Percentiles rank a stretch among this genome's conserved stretches.
These are phyloP conservation scores for Rotaria magnacalcarata DNA, from an alignment of 2,888 invertebrate genomes.

Conservation along the genomic window DNA sequence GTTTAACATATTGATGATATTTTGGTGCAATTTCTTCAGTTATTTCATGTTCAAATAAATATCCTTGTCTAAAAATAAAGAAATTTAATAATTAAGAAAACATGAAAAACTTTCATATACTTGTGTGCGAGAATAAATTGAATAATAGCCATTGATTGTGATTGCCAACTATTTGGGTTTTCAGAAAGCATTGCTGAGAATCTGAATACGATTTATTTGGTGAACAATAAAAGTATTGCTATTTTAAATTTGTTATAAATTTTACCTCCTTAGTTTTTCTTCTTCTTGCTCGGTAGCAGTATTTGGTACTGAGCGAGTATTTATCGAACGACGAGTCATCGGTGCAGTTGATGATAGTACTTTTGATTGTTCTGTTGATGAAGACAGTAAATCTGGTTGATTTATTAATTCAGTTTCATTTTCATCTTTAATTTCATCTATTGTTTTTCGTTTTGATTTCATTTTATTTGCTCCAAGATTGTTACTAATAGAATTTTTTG, in stretches of 20 bases:
- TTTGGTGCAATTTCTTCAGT: slow-evolving; percentile 21
- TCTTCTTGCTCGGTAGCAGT: background rate
- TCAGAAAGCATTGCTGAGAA: background rate
- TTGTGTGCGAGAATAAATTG: background rate
- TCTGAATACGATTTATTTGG: background rate
- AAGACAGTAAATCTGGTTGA: background rate
- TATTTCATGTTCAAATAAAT: slow-evolving; percentile 19
- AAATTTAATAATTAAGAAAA: background rate
- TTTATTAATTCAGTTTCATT: background rate
- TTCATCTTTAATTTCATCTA: background rate
- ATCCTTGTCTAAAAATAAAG: background rate
- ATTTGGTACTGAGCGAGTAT: background rate
- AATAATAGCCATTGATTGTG: slow-evolving; percentile 1
- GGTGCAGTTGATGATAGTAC: background rate
- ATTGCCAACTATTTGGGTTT: slow-evolving; percentile 21
- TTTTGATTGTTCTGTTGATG: slow-evolving; percentile 1
- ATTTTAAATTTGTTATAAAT: background rate
- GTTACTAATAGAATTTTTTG: slow-evolving; percentile 8
- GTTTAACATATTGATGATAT: slow-evolving; percentile 2
- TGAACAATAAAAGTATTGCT: background rate
- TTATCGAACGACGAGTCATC: background rate
- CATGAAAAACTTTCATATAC: background rate
- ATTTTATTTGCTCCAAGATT: background rate
- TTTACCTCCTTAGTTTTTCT: background rate
- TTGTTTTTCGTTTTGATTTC: background rate